Base-by-base conservation (phyloP, 37 sponge, comb jelly and placozoan species). In the Halisarca cf. caerulea region DNA sequence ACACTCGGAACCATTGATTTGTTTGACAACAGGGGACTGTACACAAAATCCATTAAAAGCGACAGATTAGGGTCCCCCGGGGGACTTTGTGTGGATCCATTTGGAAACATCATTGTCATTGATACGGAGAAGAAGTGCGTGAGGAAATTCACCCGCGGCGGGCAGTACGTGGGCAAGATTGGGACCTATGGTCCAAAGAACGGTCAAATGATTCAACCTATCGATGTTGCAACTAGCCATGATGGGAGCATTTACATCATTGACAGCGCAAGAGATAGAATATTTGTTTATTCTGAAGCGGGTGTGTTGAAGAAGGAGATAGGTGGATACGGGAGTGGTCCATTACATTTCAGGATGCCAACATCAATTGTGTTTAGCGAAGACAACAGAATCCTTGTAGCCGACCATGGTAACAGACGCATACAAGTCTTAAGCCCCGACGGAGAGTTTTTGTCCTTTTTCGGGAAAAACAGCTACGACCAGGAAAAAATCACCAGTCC, bases 81-180 rank as follows among this genome's bases (percentile, higher is more conserved):
- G 7, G 77, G 45, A 40, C 77, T 74, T 21, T 36, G 38, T 1
- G 36, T 74, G 36, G 77, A 74, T 37, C 42, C 24, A 2, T 74
- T n/a, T 43, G 45, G 45, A n/a, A 74, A 74, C 45, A 74, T 74
- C 77, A 32, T 74, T 18, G 77, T 74, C 42, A 74, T 38, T 41
- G 77, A 74, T 44, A 44, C 39, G 21, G 45, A 40, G 24, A 74
- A 41, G 25, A 40, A 41, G 45, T 44, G 42, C 24, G 77, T 74
- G 21, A 37, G 77, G 77, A 74, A 37, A 37, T 74, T 74, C 45
- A 20, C 77, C 20, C 39, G 25, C 1, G 36, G 77, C 21, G 77
- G 77, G 2, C 41, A 15, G 0, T 74, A 74, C 42, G 1, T 74
- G 1, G 42, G 77, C 32, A 40, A 43, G 45, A 7, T 74, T 43